Conservation (phyloP, 2,888 invertebrate species). For the Unio delphinus region DNA sequence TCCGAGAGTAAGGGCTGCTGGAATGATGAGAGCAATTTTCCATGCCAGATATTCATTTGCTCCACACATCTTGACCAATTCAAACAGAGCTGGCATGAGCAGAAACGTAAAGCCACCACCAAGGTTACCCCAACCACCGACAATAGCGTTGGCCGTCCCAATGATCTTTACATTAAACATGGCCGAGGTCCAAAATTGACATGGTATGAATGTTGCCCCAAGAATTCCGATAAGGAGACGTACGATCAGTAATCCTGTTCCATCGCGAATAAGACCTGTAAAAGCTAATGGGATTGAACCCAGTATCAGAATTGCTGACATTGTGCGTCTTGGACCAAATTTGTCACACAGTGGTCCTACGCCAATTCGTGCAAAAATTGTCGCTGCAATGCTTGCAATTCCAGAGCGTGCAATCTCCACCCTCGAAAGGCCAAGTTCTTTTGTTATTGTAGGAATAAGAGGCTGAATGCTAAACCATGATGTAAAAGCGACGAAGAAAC, state of each 20-base stretch:
- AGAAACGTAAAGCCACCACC: conserved; percentile 20
- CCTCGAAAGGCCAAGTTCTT: conserved; percentile 4
- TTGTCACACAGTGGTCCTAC: conserved; percentile 23
- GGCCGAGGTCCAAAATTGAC: conserved; percentile 12
- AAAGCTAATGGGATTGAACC: conserved; percentile 23
- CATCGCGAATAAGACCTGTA: conserved; percentile 12
- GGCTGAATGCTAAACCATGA: conserved; percentile 2
- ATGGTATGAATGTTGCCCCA: conserved; percentile 20
- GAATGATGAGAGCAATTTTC: conserved; percentile 18
- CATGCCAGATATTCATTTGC: conserved; percentile 14
- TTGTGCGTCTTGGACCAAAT: conserved; percentile 20
- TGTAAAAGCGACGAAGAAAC: conserved; percentile 5
- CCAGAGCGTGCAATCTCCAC: conserved; percentile 16
- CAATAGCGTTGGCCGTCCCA: conserved; percentile 15
- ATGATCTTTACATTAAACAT: conserved; percentile 13
- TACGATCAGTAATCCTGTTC: conserved; percentile 17
- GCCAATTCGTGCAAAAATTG: conserved; percentile 7
- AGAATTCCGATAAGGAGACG: conserved; percentile 14
- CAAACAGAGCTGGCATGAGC: conserved; percentile 17
- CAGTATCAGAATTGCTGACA: conserved; percentile 20
- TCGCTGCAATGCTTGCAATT: conserved; percentile 13
- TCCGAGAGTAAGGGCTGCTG: conserved; percentile 7
- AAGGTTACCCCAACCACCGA: conserved; percentile 21
- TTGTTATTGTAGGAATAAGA: conserved; percentile 1
- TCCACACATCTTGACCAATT: conserved; percentile 4